Evolutionary conservation across 2,113 vertebrate genomes (phyloP), one percentile per base, ranked within the genome.

Genomic region (Calidris pugnax): DNA sequence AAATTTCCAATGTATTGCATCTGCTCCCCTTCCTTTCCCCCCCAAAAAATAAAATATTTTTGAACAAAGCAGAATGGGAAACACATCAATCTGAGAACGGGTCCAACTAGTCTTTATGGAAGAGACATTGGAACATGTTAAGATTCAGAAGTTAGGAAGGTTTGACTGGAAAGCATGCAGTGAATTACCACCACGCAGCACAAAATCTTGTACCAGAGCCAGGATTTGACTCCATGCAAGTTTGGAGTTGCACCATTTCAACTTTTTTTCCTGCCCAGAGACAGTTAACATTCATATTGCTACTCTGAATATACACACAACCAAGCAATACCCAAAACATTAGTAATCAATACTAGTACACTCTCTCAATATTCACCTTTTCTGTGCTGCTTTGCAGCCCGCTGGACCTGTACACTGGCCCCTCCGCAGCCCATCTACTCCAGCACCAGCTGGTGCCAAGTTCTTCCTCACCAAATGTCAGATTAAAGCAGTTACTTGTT

Each of bases 131-230:
- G 21, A 55, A 59, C 6, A 35, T 56, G 76, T 55, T 64, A 87
- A 82, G 47, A 82, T 28, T 63, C 26, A 55, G 47, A 82, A 90
- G 28, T 32, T 39, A 63, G 26, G 37, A 28, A 59, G 21, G 28
- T 55, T 57, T 41, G 6, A 23, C 30, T 82, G 32, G 19, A 75
- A 87, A 30, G 9, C 2, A 1, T 32, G 27, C 37, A 51, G 26
- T 37, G 47, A 67, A 30, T 59, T 82, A 9, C 35, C 12, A 28
- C 27, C 3, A 3, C 6, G 2, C 41, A 75, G 14, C 0, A 0
- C 30, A 21, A 45, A 32, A 57, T 57, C 26, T 20, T 35, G 6
- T 43, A 64, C 35, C n/a, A 47, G 14, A 41, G 68, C 26, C 50
- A 83, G 18, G 28, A 90, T 45, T 88, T 79, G 27, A 74, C 21